These are phyloP conservation scores for Archaeoteleia sp. DNA, from an alignment of 2,888 invertebrate genomes.

Conservation along the genomic window DNA sequence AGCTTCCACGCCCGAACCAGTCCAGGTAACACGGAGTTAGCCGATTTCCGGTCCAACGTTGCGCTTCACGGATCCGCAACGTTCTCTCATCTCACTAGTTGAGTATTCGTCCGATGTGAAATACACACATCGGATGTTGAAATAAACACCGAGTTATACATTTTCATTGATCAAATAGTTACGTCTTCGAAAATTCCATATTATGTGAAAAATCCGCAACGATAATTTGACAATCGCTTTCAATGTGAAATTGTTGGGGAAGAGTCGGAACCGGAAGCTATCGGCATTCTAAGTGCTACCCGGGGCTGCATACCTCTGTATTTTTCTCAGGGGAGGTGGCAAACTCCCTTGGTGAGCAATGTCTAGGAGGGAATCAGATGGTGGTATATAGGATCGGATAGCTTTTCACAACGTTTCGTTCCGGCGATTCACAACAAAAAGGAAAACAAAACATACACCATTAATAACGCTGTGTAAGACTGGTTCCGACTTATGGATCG, in stretches of 20 bases:
- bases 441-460: slow-evolving; percentile 13
- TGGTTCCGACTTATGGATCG: slow-evolving; percentile 53
- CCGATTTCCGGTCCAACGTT: slow-evolving; percentile 66
- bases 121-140: not conserved
- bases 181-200: too few relatives aligned
- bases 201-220: too few relatives aligned
- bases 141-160: too few relatives aligned
- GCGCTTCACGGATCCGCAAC: slow-evolving; percentile 38
- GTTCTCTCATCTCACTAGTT: slow-evolving; percentile 45
- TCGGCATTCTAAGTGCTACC: slow-evolving; percentile 74
- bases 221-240: too few relatives aligned
- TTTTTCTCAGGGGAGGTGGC: slow-evolving; percentile 65
- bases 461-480: slow-evolving; percentile 62
- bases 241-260: too few relatives aligned
- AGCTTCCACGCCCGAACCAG: slow-evolving; percentile 70
- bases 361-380: slow-evolving; percentile 57
- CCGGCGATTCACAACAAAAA: slow-evolving; percentile 2
- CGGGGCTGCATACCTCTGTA: slow-evolving; percentile 74
- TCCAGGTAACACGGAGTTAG: slow-evolving; percentile 75
- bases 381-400: slow-evolving; percentile 54
- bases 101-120: slow-evolving; percentile 1
- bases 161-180: too few relatives aligned
- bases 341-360: slow-evolving; percentile 68
- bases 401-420: slow-evolving; percentile 63
- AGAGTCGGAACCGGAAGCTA: slow-evolving; percentile 63